Conservation (phyloP, 2,113 vertebrate genomes). For the Aegypius monachus region DNA sequence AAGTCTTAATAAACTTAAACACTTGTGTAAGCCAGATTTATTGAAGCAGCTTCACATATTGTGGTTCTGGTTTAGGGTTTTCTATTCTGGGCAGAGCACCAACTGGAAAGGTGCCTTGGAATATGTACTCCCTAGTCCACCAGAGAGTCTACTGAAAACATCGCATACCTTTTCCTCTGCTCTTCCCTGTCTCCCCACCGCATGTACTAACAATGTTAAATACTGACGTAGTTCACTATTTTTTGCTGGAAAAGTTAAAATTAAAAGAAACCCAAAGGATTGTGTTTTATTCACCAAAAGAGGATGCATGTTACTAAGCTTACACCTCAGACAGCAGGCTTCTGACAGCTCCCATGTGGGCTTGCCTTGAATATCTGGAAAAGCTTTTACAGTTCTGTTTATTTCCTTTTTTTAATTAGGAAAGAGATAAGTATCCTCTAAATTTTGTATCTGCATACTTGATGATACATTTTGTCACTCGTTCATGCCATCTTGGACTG, state of each 20-base stretch:
- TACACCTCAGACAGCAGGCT: background rate
- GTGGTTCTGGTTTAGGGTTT: slow-evolving; percentile 25
- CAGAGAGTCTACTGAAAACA: background rate
- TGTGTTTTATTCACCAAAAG: background rate
- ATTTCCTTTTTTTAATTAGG: background rate
- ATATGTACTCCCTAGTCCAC: background rate
- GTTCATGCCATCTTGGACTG: background rate
- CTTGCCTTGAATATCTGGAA: background rate
- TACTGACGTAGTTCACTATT: background rate
- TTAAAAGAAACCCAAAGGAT: background rate
- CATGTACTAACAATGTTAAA: background rate
- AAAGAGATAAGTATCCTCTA: background rate
- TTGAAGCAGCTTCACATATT: slow-evolving; percentile 27
- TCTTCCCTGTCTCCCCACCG: background rate
- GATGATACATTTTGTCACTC: background rate
- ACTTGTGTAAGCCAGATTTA: slow-evolving; percentile 55
- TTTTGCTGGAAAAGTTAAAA: background rate
- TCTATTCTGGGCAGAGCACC: slow-evolving; percentile 41
- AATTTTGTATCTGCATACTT: background rate
- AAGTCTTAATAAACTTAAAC: slow-evolving; percentile 62
- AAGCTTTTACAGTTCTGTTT: background rate
- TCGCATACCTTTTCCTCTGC: background rate
- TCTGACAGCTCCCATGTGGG: background rate
- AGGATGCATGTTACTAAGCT: background rate
- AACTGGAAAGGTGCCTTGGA: slow-evolving; percentile 45